Percentiles rank a stretch among this genome's conserved stretches.
Evolutionary conservation across 2,888 invertebrate species (phyloP).

Genomic region (Anagyrus pseudococci): DNA sequence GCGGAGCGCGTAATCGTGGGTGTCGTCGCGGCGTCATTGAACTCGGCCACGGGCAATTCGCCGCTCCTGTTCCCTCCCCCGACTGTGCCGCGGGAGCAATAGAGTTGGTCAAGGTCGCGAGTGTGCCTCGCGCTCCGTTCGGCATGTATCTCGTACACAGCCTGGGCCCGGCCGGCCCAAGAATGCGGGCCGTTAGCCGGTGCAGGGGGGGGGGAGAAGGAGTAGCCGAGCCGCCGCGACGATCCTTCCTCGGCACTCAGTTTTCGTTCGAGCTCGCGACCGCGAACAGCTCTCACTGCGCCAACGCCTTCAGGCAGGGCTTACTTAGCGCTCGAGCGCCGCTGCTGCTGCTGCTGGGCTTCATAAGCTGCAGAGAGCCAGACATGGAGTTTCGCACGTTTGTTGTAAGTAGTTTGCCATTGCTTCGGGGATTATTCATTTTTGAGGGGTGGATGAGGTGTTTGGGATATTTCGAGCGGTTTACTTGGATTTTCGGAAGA

Average conservation of each 20-base stretch:
- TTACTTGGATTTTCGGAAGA: too few species aligned
- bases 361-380: too few species aligned
- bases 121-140: too few species aligned
- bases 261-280: conserved; percentile 17
- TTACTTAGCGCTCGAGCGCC: conserved; percentile 20
- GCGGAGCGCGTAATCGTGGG: too few species aligned
- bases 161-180: too few species aligned
- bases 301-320: conserved; percentile 20
- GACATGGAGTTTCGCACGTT: conserved; percentile 53
- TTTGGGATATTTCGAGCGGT: too few species aligned
- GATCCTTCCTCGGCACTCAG: conserved; percentile 12
- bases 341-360: not conserved
- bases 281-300: conserved; percentile 15
- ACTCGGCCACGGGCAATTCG: too few species aligned
- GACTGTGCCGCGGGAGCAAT: too few species aligned
- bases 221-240: not conserved
- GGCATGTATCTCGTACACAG: too few species aligned
- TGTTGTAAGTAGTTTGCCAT: conserved; percentile 47
- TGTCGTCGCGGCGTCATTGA: too few species aligned
- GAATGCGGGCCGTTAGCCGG: conserved; percentile 46
- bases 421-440: not conserved
- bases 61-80: too few species aligned
- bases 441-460: not conserved
- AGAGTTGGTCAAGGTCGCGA: conserved; percentile 50
- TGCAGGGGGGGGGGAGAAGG: not conserved